phyloP scores from a whole-genome alignment of 2,113 vertebrate species.

The Corythornis madagascariensis region DNA sequence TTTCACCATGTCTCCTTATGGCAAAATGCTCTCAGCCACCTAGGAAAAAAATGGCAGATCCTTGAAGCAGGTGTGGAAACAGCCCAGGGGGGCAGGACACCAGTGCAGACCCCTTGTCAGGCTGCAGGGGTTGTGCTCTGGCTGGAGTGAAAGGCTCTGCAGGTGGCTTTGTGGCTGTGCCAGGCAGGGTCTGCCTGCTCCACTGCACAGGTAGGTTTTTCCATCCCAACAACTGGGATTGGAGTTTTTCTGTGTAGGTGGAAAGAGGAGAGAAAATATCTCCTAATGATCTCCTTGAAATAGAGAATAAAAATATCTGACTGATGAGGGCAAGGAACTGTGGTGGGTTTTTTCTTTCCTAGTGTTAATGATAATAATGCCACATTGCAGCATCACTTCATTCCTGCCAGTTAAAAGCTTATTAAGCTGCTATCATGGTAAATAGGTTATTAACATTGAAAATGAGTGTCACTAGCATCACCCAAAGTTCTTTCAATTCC shows the following conservation, averaged over 20 bases:
- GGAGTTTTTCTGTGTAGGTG: neutral
- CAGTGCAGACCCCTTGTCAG: neutral
- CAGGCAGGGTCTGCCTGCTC: neutral
- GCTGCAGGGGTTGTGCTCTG: no score
- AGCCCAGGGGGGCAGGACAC: neutral
- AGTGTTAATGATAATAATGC: constrained; percentile 48
- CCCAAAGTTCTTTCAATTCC: constrained; percentile 33
- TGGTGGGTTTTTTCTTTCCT: neutral
- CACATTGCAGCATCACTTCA: constrained; percentile 36
- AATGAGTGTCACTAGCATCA: constrained; percentile 34
- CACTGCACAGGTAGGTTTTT: neutral
- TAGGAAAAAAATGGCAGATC: neutral
- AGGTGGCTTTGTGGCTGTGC: neutral
- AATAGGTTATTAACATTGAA: constrained; percentile 57
- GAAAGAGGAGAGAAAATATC: neutral
- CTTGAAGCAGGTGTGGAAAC: neutral
- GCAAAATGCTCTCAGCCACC: neutral
- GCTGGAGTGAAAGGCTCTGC: neutral
- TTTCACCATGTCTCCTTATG: neutral
- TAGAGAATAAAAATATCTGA: constrained; percentile 37
- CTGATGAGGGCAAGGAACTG: constrained; percentile 39
- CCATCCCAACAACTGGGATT: neutral
- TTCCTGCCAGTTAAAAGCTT: constrained; percentile 44
- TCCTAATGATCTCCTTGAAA: constrained; percentile 4
- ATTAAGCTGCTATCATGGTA: constrained; percentile 50